Evolutionary conservation across 1,140 invertebrate genomes (phyloP).

Genomic region (Dreissena rostriformis): DNA sequence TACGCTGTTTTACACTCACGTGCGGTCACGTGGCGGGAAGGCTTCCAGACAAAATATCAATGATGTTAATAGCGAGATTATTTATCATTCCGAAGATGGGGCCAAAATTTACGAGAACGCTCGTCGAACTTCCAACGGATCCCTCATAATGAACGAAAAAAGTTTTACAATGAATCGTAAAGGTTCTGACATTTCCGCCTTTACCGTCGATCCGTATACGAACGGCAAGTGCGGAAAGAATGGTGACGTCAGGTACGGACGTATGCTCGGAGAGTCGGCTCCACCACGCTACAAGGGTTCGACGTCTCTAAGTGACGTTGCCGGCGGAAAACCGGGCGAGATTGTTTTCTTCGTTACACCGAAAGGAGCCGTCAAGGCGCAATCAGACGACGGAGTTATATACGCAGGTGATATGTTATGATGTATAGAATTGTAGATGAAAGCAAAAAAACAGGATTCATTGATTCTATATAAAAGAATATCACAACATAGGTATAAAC

Average conservation of each 20-base stretch:
- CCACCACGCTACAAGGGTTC: conserved; percentile 61
- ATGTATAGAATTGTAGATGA: too few relatives aligned
- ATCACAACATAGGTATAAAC: too few relatives aligned
- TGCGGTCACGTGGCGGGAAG: conserved; percentile 65
- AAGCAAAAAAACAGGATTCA: too few relatives aligned
- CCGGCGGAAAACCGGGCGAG: conserved; percentile 38
- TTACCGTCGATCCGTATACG: conserved; percentile 45
- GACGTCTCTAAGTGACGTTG: conserved; percentile 67
- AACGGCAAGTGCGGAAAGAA: conserved; percentile 52
- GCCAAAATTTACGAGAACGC: conserved; percentile 57
- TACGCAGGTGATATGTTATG: too few relatives aligned
- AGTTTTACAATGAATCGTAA: conserved; percentile 59
- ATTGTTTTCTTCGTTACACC: conserved; percentile 59
- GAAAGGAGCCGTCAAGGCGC: conserved; percentile 65
- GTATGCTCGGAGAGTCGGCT: conserved; percentile 49
- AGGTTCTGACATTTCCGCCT: conserved; percentile 65
- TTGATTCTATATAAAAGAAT: too few relatives aligned
- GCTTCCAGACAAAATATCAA: conserved; percentile 28
- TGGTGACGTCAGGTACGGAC: conserved; percentile 53
- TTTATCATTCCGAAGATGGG: conserved; percentile 50
- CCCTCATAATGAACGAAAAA: conserved; percentile 58
- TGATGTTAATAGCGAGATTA: conserved; percentile 38
- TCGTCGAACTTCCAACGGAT: conserved; percentile 68
- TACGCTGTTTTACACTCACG: conserved; percentile 77
- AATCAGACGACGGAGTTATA: conserved; percentile 73